Percentiles rank a stretch among this genome's conserved stretches.
Conservation (phyloP, 2,888 invertebrate genomes). For the Tridacna gigas region DNA sequence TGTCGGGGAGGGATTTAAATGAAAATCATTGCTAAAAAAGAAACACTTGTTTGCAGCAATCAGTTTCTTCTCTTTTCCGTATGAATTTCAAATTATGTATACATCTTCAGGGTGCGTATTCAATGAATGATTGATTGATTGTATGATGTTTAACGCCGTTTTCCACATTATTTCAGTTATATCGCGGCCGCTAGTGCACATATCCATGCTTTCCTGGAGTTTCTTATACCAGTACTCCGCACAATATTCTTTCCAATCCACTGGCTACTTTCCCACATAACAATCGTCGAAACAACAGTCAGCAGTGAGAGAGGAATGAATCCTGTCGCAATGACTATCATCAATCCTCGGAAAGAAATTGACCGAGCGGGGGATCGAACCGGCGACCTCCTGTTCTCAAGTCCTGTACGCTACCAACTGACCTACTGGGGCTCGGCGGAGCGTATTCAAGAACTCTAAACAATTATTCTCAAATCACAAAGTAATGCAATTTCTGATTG, state of each 20-base stretch:
- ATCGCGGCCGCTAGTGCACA: background rate
- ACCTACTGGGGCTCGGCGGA: background rate
- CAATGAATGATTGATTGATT: background rate
- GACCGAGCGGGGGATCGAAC: background rate
- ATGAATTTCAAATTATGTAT: too few species aligned
- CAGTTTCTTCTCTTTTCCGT: too few species aligned
- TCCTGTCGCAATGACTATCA: background rate
- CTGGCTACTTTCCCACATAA: background rate
- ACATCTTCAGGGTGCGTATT: background rate
- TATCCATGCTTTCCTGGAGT: background rate
- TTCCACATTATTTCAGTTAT: background rate
- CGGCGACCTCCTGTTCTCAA: background rate
- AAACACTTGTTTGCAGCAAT: too few species aligned
- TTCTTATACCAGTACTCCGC: background rate
- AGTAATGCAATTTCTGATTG: too few species aligned
- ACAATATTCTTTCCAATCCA: background rate
- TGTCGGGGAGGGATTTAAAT: too few species aligned
- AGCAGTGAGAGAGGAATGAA: background rate
- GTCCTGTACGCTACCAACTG: background rate
- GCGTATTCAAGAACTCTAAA: too few species aligned
- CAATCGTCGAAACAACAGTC: too few species aligned
- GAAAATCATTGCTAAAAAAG: too few species aligned
- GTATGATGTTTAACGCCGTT: background rate
- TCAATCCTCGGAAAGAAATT: background rate
- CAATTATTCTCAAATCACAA: too few species aligned